A percentile compares a stretch with the other conserved stretches of the same genome.
These are phyloP conservation scores for Prunella himalayana DNA, from an alignment of 2,113 vertebrate species.

Conservation along the genomic window DNA sequence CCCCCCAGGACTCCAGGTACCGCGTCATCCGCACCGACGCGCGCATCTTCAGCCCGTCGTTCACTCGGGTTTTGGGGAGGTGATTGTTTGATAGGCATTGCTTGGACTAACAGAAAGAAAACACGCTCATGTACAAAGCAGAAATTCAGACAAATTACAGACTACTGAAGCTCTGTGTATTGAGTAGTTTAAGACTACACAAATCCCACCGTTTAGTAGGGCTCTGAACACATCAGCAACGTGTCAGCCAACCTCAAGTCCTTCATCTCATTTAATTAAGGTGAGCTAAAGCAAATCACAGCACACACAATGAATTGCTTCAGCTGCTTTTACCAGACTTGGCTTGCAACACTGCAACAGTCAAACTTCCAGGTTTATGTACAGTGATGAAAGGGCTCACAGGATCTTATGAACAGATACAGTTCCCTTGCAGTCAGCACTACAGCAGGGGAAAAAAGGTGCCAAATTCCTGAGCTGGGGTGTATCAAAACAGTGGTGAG, in stretches of 20 bases:
- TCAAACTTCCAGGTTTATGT: neutral
- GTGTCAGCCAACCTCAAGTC: neutral
- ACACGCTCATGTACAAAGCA: neutral
- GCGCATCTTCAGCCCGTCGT: constrained; percentile 90
- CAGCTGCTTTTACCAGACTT: neutral
- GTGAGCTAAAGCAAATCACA: neutral
- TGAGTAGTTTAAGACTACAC: neutral
- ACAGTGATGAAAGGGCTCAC: neutral
- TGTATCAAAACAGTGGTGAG: neutral
- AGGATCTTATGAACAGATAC: neutral
- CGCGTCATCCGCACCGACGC: constrained; percentile 95
- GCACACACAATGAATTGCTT: neutral
- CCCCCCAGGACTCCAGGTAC: constrained; percentile 96
- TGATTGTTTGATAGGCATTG: constrained; percentile 73
- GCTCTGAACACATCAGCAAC: neutral
- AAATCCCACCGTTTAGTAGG: neutral
- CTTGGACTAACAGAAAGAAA: constrained; percentile 76
- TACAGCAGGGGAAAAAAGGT: neutral
- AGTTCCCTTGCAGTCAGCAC: neutral
- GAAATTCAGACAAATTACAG: neutral
- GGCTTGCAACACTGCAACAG: neutral
- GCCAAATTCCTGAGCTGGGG: neutral
- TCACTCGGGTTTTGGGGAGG: constrained; percentile 79
- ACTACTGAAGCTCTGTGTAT: neutral
- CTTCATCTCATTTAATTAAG: neutral